Evolutionary conservation across 2,888 invertebrate genomes (phyloP).

Genomic region (Copidosoma aretas): DNA sequence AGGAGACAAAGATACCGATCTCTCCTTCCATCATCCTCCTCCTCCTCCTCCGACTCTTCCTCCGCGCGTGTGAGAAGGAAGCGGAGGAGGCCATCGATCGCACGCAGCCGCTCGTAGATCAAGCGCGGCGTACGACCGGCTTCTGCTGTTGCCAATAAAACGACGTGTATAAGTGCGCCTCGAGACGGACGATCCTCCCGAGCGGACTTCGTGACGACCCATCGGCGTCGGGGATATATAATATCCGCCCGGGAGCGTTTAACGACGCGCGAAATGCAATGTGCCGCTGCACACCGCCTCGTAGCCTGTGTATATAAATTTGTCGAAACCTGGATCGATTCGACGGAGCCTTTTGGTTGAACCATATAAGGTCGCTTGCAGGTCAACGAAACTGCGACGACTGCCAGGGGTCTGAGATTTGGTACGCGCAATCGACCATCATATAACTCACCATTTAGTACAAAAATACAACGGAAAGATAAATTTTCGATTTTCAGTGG

Average conservation of each 20-base stretch:
- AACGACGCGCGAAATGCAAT: slow-evolving; percentile 1
- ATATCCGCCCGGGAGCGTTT: slow-evolving; percentile 43
- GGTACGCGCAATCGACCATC: too few species aligned
- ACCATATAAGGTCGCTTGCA: too few species aligned
- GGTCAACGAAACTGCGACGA: slow-evolving; percentile 36
- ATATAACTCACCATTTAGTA: too few species aligned
- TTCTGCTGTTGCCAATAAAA: slow-evolving; percentile 31
- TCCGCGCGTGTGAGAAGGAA: slow-evolving; percentile 19
- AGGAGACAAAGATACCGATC: slow-evolving; percentile 37
- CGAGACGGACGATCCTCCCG: background rate
- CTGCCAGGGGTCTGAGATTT: too few species aligned
- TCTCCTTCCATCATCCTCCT: too few species aligned
- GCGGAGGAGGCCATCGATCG: slow-evolving; percentile 28
- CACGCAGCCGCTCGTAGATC: slow-evolving; percentile 42
- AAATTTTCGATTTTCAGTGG: too few species aligned
- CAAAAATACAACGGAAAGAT: too few species aligned
- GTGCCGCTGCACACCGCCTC: too few species aligned
- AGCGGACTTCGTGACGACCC: slow-evolving; percentile 49
- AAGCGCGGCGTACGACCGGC: slow-evolving; percentile 33
- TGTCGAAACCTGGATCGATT: slow-evolving; percentile 5
- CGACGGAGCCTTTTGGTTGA: too few species aligned
- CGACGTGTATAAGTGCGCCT: slow-evolving; percentile 18
- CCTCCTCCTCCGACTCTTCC: too few species aligned
- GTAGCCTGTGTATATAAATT: slow-evolving; percentile 12
- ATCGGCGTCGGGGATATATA: slow-evolving; percentile 54